phyloP scores from a whole-genome alignment of 30 jellyfish, hydroid and myxozoan species.

The Hydractinia symbiolongicarpus region DNA sequence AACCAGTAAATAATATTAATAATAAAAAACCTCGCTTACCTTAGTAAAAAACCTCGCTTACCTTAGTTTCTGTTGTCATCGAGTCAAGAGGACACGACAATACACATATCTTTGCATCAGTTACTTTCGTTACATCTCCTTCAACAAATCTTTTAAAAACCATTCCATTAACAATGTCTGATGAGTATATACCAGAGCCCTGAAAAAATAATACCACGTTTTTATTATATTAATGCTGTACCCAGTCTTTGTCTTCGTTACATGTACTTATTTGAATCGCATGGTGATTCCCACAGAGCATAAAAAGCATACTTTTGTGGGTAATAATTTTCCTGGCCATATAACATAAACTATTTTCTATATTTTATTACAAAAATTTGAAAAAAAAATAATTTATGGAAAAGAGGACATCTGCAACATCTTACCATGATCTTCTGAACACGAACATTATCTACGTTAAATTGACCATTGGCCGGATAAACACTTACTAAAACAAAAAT shows the following conservation, averaged over 20 bases:
- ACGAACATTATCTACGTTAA: constrained; percentile 87
- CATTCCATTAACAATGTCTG: constrained; percentile 87
- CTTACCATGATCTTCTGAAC: constrained; percentile 82
- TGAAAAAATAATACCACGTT: constrained; percentile 2
- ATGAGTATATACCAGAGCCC: constrained; percentile 92
- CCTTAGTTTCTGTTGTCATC: constrained; percentile 97
- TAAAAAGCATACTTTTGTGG: too few relatives aligned
- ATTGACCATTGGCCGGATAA: constrained; percentile 71
- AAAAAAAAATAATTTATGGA: too few relatives aligned
- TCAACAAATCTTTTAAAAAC: constrained; percentile 87
- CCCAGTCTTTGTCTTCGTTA: too few relatives aligned
- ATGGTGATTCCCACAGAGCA: too few relatives aligned
- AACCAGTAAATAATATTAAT: background rate
- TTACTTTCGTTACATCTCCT: constrained; percentile 80
- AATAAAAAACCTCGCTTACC: too few relatives aligned
- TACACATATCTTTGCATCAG: constrained; percentile 83
- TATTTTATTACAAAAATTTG: too few relatives aligned
- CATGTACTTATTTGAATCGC: too few relatives aligned
- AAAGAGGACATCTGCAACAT: too few relatives aligned
- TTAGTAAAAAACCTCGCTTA: constrained; percentile 11
- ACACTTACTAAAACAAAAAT: constrained; percentile 34
- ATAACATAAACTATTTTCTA: too few relatives aligned
- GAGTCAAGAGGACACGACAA: constrained; percentile 88
- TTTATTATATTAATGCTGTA: too few relatives aligned
- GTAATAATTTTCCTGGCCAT: too few relatives aligned